Conservation (phyloP, 2,113 vertebrate genomes). For the Corythornis madagascariensis region DNA sequence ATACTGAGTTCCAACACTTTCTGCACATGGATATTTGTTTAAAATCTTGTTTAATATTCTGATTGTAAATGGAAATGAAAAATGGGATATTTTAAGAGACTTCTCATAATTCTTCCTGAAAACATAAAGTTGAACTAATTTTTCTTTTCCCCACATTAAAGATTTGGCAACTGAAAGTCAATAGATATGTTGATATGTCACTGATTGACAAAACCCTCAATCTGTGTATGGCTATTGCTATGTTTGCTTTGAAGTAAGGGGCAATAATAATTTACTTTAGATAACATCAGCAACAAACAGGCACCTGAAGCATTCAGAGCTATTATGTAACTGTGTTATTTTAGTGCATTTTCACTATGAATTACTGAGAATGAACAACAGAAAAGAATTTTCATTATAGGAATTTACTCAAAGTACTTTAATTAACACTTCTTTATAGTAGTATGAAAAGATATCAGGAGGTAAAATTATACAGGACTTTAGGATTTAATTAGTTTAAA, state of each 20-base stretch:
- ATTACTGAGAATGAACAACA: not conserved
- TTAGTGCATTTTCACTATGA: not conserved
- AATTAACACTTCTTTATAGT: not conserved
- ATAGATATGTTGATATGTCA: not conserved
- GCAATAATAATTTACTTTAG: not conserved
- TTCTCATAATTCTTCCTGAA: not conserved
- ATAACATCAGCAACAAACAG: not conserved
- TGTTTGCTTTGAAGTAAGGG: not conserved
- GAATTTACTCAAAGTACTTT: not conserved
- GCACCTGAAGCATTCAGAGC: not conserved
- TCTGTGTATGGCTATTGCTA: not conserved
- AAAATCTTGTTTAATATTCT: not conserved
- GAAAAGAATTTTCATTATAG: not conserved
- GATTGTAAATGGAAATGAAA: not conserved
- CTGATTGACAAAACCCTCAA: not conserved
- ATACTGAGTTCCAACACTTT: not conserved
- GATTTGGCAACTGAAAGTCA: not conserved
- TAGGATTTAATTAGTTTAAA: not conserved
- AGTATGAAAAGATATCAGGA: not conserved
- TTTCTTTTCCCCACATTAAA: not conserved
- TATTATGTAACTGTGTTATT: not conserved
- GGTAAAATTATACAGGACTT: not conserved
- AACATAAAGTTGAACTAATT: not conserved
- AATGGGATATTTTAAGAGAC: not conserved
- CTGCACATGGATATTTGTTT: not conserved